A percentile compares a stretch with the other conserved stretches of the same genome.
Evolutionary conservation across 1,140 invertebrate species (phyloP).

Genomic region (Drosophila lini): DNA sequence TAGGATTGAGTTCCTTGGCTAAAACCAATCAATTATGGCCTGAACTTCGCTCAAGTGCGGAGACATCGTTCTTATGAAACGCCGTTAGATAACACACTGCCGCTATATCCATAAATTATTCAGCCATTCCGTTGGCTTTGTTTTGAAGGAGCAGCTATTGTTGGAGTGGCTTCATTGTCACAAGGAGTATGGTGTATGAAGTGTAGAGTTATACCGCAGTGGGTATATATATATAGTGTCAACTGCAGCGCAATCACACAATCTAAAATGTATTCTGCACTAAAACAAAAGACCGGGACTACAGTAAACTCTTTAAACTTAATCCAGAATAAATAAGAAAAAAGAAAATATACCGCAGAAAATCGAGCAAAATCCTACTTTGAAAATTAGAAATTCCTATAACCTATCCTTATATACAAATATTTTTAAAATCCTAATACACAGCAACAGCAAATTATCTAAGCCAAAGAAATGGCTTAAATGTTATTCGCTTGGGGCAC

Average conservation of each 20-base stretch:
- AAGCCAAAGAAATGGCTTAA: conserved; percentile 1
- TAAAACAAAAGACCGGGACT: not conserved
- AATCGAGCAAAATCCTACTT: not conserved
- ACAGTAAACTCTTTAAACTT: not conserved
- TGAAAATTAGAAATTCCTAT: not conserved
- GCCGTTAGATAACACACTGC: conserved; percentile 69
- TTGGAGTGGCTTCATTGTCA: conserved; percentile 41
- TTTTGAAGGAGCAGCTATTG: conserved; percentile 38
- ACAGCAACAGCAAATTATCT: conserved; percentile 2
- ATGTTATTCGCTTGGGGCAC: not conserved
- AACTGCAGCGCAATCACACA: conserved; percentile 11
- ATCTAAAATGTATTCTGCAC: not conserved
- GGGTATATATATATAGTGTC: conserved; percentile 7
- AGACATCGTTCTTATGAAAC: conserved; percentile 41
- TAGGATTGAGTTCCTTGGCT: conserved; percentile 39
- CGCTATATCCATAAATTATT: conserved; percentile 71
- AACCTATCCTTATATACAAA: not conserved
- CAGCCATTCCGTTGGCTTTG: conserved; percentile 25
- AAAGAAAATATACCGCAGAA: too few species aligned
- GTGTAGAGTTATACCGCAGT: conserved; percentile 25
- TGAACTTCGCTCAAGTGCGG: conserved; percentile 20
- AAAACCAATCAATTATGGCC: conserved; percentile 66
- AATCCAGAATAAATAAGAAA: not conserved
- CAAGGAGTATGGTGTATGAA: conserved; percentile 6
- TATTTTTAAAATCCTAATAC: not conserved